Evolutionary conservation across 2,797 vertebrate genomes (phyloP).

Genomic region (Periophthalmus magnuspinnatus): DNA sequence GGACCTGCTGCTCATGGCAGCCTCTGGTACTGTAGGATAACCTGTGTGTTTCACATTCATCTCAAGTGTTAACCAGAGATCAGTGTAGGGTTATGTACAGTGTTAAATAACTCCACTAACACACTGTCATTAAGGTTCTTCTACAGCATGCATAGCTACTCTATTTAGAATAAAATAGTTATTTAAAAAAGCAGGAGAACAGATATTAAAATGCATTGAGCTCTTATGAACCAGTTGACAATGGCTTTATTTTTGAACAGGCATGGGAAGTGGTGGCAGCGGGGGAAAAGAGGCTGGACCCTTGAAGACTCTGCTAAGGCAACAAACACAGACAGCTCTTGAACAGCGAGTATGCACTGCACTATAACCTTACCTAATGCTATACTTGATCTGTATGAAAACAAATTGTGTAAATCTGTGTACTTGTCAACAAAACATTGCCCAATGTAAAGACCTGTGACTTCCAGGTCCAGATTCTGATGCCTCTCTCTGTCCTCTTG

Average conservation of each 20-base stretch:
- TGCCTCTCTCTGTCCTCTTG: slow-evolving; percentile 36
- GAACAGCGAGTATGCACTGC: slow-evolving; percentile 90
- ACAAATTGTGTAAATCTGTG: not conserved
- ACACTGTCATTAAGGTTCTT: slow-evolving; percentile 7
- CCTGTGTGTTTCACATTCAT: slow-evolving; percentile 41
- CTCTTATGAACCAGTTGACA: not conserved
- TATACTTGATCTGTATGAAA: not conserved
- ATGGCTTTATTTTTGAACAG: slow-evolving; percentile 71
- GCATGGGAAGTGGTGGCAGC: slow-evolving; percentile 98
- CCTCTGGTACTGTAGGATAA: slow-evolving; percentile 90
- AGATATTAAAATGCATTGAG: slow-evolving; percentile 1
- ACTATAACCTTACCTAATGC: not conserved
- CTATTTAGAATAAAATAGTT: not conserved
- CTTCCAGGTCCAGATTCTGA: slow-evolving; percentile 11
- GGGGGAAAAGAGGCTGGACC: slow-evolving; percentile 94
- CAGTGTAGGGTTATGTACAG: slow-evolving; percentile 5
- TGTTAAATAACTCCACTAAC: slow-evolving; percentile 15
- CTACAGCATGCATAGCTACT: slow-evolving; percentile 27
- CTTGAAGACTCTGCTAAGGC: slow-evolving; percentile 95
- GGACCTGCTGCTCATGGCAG: slow-evolving; percentile 89
- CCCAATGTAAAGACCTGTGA: slow-evolving; percentile 1
- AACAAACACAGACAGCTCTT: slow-evolving; percentile 94
- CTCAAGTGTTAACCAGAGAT: not conserved
- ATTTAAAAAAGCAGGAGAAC: not conserved
- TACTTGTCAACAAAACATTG: not conserved